These are phyloP conservation scores for Australoheros scitulus DNA, from an alignment of 2,113 vertebrate species.

Conservation along the genomic window DNA sequence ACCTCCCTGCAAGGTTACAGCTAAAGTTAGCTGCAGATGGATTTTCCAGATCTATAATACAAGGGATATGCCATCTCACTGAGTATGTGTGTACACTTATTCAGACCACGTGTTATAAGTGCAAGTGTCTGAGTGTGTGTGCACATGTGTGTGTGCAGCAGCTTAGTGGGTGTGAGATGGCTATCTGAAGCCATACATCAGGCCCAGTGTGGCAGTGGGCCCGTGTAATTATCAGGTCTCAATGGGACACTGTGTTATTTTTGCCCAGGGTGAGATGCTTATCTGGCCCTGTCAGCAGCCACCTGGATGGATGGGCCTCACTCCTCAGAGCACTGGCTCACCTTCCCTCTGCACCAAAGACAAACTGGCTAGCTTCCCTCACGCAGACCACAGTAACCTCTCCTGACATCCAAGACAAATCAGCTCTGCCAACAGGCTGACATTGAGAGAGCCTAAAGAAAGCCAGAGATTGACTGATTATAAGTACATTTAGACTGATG, in stretches of 20 bases:
- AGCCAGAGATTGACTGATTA: slow-evolving; percentile 7
- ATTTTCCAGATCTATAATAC: slow-evolving; percentile 40
- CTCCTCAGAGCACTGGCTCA: slow-evolving; percentile 55
- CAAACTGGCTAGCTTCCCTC: slow-evolving; percentile 47
- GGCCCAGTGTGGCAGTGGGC: slow-evolving; percentile 68
- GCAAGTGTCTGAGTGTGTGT: slow-evolving; percentile 51
- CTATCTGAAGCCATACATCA: slow-evolving; percentile 82
- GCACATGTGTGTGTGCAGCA: slow-evolving; percentile 31
- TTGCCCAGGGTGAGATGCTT: slow-evolving; percentile 83
- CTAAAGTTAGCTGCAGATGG: slow-evolving; percentile 34
- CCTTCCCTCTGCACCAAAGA: slow-evolving; percentile 65
- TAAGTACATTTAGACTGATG: slow-evolving; percentile 1
- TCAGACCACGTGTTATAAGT: slow-evolving; percentile 56
- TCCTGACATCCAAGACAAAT: slow-evolving; percentile 38
- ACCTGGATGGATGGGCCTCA: slow-evolving; percentile 78
- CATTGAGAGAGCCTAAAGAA: slow-evolving; percentile 11
- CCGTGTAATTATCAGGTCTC: slow-evolving; percentile 81
- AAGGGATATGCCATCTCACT: slow-evolving; percentile 29
- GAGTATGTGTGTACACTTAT: slow-evolving; percentile 27
- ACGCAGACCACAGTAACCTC: slow-evolving; percentile 22
- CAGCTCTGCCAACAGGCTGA: slow-evolving; percentile 14
- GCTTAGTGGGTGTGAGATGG: slow-evolving; percentile 73
- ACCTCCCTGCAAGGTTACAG: background rate
- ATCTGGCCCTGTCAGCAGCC: slow-evolving; percentile 79
- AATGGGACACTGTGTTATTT: slow-evolving; percentile 82